Conservation (phyloP, 2,888 invertebrate genomes). For the Enchytraeus crypticus region DNA sequence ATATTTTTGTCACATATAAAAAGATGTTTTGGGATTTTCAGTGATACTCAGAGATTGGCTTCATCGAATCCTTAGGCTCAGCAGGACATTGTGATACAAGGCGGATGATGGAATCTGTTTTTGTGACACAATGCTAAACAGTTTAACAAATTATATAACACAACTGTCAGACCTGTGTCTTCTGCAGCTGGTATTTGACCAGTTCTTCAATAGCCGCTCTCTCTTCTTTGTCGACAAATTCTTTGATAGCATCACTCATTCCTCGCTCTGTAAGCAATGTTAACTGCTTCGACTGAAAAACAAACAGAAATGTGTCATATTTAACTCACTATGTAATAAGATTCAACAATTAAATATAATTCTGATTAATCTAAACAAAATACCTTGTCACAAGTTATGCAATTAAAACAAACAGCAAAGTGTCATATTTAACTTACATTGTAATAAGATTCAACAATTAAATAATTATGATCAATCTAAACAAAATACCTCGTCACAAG, state of each 20-base stretch:
- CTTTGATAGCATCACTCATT: conserved; percentile 68
- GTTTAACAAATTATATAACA: too few relatives aligned
- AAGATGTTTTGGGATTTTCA: too few relatives aligned
- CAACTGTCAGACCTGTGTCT: conserved; percentile 42
- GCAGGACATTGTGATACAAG: too few relatives aligned
- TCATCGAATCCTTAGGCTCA: too few relatives aligned
- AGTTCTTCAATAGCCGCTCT: conserved; percentile 46
- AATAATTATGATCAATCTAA: too few relatives aligned
- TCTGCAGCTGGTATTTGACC: conserved; percentile 51
- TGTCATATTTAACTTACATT: background rate
- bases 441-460: background rate
- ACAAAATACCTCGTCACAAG: too few relatives aligned
- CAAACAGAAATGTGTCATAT: background rate
- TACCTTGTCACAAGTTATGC: background rate
- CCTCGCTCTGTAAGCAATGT: conserved; percentile 64
- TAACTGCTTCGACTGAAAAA: conserved; percentile 52
- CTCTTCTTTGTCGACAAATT: conserved; percentile 58
- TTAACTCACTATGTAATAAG: background rate
- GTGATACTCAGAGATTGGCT: too few relatives aligned
- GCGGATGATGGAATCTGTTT: too few relatives aligned
- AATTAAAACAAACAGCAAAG: background rate
- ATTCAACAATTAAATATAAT: background rate
- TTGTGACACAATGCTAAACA: too few relatives aligned
- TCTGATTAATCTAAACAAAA: background rate
- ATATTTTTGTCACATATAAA: too few relatives aligned